phyloP scores from a whole-genome alignment of 2,113 vertebrate species.

The Amazona vittata region DNA sequence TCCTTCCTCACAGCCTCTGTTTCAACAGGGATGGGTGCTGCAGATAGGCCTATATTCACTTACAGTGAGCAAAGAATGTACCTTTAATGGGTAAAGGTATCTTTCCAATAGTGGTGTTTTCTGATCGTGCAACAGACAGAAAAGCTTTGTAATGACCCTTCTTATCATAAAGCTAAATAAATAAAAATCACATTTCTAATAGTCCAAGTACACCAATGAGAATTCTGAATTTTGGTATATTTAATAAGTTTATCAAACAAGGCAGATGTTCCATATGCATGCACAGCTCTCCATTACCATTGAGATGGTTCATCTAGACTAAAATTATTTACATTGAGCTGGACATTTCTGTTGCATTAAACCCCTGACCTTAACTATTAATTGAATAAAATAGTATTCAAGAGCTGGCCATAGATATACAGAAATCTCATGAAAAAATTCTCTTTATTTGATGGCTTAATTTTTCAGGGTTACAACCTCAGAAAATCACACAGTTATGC shows the following conservation, averaged over 20 bases:
- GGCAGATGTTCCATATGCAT: rapidly evolving
- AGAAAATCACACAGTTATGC: neutral
- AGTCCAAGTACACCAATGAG: neutral
- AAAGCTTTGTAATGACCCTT: neutral
- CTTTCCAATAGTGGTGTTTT: neutral
- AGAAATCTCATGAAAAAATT: neutral
- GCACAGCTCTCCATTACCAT: neutral
- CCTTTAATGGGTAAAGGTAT: neutral
- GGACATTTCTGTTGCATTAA: neutral
- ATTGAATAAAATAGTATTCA: neutral
- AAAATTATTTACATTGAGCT: neutral
- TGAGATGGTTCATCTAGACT: neutral
- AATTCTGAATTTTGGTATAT: neutral
- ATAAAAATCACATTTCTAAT: neutral
- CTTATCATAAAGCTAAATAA: neutral
- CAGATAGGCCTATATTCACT: neutral
- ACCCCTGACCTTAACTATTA: neutral
- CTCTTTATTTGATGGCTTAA: neutral
- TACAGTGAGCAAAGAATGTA: rapidly evolving
- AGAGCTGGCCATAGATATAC: neutral
- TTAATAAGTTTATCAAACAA: neutral
- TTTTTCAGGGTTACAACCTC: neutral
- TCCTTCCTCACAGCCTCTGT: neutral
- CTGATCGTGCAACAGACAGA: neutral
- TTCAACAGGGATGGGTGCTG: neutral